These are phyloP conservation scores for Batillaria attramentaria DNA, from an alignment of 1,140 invertebrate species.

Conservation along the genomic window DNA sequence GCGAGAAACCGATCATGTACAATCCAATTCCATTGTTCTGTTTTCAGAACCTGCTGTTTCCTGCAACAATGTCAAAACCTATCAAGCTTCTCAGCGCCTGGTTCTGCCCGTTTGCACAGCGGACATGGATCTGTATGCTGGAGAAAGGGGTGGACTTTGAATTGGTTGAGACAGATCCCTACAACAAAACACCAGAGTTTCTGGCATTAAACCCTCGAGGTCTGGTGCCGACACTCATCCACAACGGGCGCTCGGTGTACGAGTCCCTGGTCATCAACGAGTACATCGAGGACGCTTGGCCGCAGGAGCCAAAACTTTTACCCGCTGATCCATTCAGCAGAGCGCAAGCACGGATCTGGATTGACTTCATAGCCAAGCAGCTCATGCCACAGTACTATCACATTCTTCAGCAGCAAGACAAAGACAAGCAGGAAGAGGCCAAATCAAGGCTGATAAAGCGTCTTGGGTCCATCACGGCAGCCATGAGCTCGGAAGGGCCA, in stretches of 20 bases:
- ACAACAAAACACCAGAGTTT: slow-evolving; percentile 57
- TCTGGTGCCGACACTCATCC: slow-evolving; percentile 50
- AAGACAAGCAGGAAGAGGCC: slow-evolving; percentile 45
- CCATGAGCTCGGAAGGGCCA: slow-evolving; percentile 43
- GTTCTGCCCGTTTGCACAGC: slow-evolving; percentile 62
- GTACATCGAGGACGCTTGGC: slow-evolving; percentile 54
- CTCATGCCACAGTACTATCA: slow-evolving; percentile 48
- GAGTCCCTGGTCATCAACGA: slow-evolving; percentile 56
- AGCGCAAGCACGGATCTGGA: slow-evolving; percentile 45
- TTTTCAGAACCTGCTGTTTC: no score
- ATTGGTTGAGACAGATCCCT: slow-evolving; percentile 57
- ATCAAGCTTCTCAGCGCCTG: slow-evolving; percentile 51
- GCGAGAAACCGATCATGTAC: no score
- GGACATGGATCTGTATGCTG: slow-evolving; percentile 56
- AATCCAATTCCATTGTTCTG: no score
- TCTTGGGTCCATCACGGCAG: slow-evolving; percentile 37
- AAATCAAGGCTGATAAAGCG: slow-evolving; percentile 43
- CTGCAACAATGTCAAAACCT: no score
- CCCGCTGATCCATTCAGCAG: slow-evolving; percentile 49
- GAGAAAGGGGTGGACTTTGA: slow-evolving; percentile 55
- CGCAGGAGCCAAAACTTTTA: slow-evolving; percentile 36
- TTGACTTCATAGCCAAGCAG: slow-evolving; percentile 49
- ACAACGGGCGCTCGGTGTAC: slow-evolving; percentile 52
- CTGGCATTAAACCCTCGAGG: slow-evolving; percentile 54
- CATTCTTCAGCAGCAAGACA: slow-evolving; percentile 45